A percentile compares a stretch with the other conserved stretches of the same genome.
Evolutionary conservation across 1,140 invertebrate genomes (phyloP).

Genomic region (Psilanteris sp.): DNA sequence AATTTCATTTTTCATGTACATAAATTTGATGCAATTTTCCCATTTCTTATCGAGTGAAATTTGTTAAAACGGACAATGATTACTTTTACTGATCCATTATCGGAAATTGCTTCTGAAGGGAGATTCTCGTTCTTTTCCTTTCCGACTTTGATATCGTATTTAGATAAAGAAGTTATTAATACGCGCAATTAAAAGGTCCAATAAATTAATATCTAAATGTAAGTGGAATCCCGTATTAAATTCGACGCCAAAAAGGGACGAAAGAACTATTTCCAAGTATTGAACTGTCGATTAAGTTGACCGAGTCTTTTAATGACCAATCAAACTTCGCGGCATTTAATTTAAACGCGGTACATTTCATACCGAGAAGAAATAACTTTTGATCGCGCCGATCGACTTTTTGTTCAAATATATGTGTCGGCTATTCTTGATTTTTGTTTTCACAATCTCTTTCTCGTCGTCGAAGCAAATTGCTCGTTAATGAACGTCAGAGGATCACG

Average conservation of each 20-base stretch:
- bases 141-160: background rate
- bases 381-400: constrained; percentile 48
- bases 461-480: constrained; percentile 46
- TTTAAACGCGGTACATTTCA: constrained; percentile 32
- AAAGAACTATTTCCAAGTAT: no score
- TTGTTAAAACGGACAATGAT: constrained; percentile 32
- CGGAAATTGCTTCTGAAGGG: constrained; percentile 3
- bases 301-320: constrained; percentile 10
- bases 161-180: constrained; percentile 32
- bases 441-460: constrained; percentile 9
- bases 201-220: constrained; percentile 17
- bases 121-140: constrained; percentile 8
- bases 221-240: background rate
- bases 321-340: constrained; percentile 30
- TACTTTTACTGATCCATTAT: constrained; percentile 36
- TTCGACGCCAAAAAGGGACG: background rate
- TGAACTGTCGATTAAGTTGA: constrained; percentile 11
- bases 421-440: constrained; percentile 26
- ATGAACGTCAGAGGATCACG: constrained; percentile 38
- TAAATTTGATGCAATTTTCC: constrained; percentile 14
- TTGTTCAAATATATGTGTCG: constrained; percentile 42
- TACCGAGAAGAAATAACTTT: constrained; percentile 38
- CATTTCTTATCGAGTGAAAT: constrained; percentile 26
- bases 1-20: constrained; percentile 22
- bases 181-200: background rate